Base-by-base conservation (phyloP, 2,888 invertebrate species). In the Polylopha cassiicola region DNA sequence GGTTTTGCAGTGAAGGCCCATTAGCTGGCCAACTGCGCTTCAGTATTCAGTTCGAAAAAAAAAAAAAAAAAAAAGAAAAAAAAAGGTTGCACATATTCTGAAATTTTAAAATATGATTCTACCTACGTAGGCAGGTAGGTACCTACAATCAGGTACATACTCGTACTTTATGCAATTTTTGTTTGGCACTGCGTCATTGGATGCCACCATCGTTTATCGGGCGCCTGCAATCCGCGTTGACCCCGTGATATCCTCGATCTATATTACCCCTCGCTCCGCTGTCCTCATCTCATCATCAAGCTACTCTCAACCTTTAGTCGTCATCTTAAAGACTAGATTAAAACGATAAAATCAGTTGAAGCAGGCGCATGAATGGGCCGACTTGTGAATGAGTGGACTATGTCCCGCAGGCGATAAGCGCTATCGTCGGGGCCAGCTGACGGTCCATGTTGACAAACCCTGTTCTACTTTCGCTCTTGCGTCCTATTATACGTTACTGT, bases 301-400 rank as follows among this genome's bases (percentile, higher is more conserved):
- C 64, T 48, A 79, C 54, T 67, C 23, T 70, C 46, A 54, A 65
- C 73, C 60, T 61, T 75, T 63, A 43, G 21, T 3, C 8, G 43
- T 42, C 38, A 46, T 55, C 56, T 64, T 74, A 80, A 64, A 60
- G 73, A 56, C 49, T 51, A 73, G 43, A 65, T 71, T 74, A 46
- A 59, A 39, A 39, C 46, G 64, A 39, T 28, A 17, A 16, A 6
- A 28, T 39, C 48, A 50, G 53, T 61, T 60, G 64, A 59, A 68
- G 66, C 75, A 67, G 71, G 60, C 66, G 73, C 73, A 82, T 84
- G 84, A 84, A 85, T 85, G 84, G 74, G 73, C 65, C 69, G 67
- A 73, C 77, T 82, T 79, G 75, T 85, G 84, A 85, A 85, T 85
- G 84, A 80, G 70, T 73, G 84, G 84, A 84, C 84, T 84, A 75